These are phyloP conservation scores for Hydractinia symbiolongicarpus DNA, from an alignment of 30 jellyfish, hydroid and myxozoan species.

Conservation along the genomic window DNA sequence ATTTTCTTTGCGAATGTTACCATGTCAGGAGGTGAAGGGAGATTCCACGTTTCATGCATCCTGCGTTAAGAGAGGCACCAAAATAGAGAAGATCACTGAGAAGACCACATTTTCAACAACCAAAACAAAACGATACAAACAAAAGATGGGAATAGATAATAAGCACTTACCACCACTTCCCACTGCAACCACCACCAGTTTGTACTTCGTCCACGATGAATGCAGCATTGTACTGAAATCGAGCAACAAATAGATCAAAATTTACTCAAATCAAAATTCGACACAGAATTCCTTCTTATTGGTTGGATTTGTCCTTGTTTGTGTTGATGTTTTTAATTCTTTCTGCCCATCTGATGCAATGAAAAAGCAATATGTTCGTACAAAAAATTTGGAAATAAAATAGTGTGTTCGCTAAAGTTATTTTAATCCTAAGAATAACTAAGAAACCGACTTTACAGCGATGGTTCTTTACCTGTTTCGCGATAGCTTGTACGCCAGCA, in stretches of 20 bases:
- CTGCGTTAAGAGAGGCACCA: slow-evolving; percentile 1
- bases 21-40: slow-evolving; percentile 61
- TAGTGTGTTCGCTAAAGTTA: no score
- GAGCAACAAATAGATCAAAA: not conserved
- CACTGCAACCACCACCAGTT: slow-evolving; percentile 33
- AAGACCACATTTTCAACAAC: not conserved
- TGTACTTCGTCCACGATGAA: slow-evolving; percentile 39
- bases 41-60: slow-evolving; percentile 61
- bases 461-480: not conserved
- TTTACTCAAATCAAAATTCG: no score
- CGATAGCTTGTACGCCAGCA: slow-evolving; percentile 29
- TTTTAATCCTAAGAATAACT: no score
- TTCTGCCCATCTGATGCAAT: no score
- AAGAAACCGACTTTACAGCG: no score
- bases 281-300: no score
- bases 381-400: no score
- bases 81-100: not conserved
- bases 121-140: no score
- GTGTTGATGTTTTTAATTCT: no score
- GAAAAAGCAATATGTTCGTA: no score
- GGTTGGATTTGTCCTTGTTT: no score
- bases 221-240: slow-evolving; percentile 25
- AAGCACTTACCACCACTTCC: slow-evolving; percentile 24
- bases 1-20: slow-evolving; percentile 75
- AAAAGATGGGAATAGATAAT: not conserved